Base-by-base conservation (phyloP, 2,797 vertebrate genomes). In the Myripristis jacobus region DNA sequence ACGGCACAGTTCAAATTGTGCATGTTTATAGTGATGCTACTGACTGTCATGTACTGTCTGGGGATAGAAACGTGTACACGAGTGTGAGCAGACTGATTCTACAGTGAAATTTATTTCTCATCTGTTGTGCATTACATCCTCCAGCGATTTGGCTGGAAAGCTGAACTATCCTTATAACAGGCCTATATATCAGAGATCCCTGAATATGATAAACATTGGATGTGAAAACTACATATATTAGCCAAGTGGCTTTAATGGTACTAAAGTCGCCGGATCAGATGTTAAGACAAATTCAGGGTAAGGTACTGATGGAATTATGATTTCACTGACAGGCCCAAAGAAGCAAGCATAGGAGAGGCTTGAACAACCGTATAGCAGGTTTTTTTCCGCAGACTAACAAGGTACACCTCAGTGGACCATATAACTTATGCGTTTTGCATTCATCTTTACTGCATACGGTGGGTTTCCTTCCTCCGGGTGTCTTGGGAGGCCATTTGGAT, bases 391-490 rank as follows among this genome's bases (percentile, higher is more conserved):
- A 46, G 4, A 46, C 18, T 22, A 38, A 16, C 16, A 19, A 57
- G 16, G 19, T 57, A 31, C 27, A 21, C 44, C 44, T 31, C 59
- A 31, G 16, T 21, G 27, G 25, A 19, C 11, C 25, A 34, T 25
- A 48, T 62, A 27, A n/a, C 9, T 31, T 25, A 34, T 19, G 9
- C 15, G 10, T 27, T 66, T 50, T 31, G 24, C 59, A 3, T 52
- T 68, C 54, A 84, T 56, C 27, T 82, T 56, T 22, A 44, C 61
- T 64, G 22, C 19, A 24, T 15, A 43, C 56, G 29, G 60, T 76
- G 56, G 38, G 52, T 81, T 80, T 82, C 56, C 62, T 59, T 47
- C 29, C 44, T 79, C 75, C 62, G 43, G 56, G 21, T 38, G 50
- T 77, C 58, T 70, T 36, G 29, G 51, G 9, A 43, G 50, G 9